phyloP scores from a whole-genome alignment of 2,888 invertebrate genomes.

The Drosophila meridiana region DNA sequence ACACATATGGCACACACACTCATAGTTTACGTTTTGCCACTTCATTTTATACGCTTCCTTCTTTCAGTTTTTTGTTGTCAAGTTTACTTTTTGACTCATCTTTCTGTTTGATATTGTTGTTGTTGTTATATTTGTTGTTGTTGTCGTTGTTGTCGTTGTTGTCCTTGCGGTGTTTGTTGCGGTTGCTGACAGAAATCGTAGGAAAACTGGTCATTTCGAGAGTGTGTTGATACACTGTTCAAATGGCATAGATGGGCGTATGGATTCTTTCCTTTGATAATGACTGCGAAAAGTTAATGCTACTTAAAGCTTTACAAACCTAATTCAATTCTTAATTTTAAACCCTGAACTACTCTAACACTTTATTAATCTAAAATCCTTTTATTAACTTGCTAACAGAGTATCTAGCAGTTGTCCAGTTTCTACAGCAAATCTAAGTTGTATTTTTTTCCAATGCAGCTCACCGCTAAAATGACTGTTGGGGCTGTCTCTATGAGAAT shows the following conservation, averaged over 20 bases:
- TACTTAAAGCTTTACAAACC: not conserved
- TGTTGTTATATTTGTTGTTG: conserved; percentile 13
- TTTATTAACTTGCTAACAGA: not conserved
- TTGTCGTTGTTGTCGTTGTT: conserved; percentile 12
- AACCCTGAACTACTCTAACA: not conserved
- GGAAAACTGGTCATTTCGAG: conserved; percentile 64
- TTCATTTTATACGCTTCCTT: conserved; percentile 71
- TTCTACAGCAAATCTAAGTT: too few species aligned
- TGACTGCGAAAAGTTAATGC: not conserved
- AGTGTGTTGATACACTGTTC: conserved; percentile 12
- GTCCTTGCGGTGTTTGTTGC: conserved; percentile 25
- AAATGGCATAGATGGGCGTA: not conserved
- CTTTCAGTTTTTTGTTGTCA: conserved; percentile 31
- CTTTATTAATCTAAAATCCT: not conserved
- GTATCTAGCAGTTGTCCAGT: not conserved
- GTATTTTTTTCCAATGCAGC: not conserved
- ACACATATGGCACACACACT: conserved; percentile 39
- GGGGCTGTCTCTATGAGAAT: conserved; percentile 26
- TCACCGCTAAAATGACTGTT: conserved; percentile 20
- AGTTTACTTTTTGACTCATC: conserved; percentile 64
- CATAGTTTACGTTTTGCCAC: conserved; percentile 78
- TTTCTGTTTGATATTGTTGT: conserved; percentile 23
- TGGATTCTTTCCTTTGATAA: not conserved
- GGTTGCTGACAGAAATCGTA: conserved; percentile 41
- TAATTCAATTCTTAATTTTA: too few species aligned